phyloP scores from a whole-genome alignment of 2,797 vertebrate species.

The Sarcoramphus papa region DNA sequence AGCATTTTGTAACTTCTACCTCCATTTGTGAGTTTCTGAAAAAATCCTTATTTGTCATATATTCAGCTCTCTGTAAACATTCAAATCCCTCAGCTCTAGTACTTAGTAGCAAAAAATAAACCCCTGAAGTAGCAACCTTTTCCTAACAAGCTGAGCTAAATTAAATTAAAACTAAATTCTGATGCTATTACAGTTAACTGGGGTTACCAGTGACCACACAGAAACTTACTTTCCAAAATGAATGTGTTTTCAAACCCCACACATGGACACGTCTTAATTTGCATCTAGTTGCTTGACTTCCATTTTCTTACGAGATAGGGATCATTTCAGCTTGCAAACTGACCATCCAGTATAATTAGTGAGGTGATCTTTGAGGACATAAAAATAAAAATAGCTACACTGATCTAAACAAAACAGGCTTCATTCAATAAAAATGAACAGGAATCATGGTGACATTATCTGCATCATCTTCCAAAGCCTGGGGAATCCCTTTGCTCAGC shows the following conservation, averaged over 20 bases:
- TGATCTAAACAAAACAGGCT: background rate
- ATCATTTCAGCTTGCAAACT: background rate
- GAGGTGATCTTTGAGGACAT: background rate
- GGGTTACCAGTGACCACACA: background rate
- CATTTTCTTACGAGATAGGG: background rate
- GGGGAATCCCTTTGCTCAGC: background rate
- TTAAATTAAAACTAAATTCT: background rate
- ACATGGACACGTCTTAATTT: background rate
- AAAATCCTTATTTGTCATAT: background rate
- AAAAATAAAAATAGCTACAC: background rate
- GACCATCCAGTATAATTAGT: background rate
- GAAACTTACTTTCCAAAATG: background rate
- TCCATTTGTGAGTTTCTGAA: background rate
- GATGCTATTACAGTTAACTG: background rate
- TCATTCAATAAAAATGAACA: background rate
- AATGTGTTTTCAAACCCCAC: background rate
- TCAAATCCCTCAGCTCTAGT: background rate
- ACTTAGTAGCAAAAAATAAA: background rate
- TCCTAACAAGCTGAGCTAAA: background rate
- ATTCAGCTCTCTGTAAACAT: background rate
- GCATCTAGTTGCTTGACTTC: background rate
- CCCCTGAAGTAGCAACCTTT: background rate
- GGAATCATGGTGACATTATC: background rate
- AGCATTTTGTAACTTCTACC: background rate
- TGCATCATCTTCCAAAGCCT: background rate